Evolutionary conservation across 2,888 invertebrate genomes (phyloP), one percentile per base, ranked within the genome.

Genomic region (Ichneumoninae sp.): DNA sequence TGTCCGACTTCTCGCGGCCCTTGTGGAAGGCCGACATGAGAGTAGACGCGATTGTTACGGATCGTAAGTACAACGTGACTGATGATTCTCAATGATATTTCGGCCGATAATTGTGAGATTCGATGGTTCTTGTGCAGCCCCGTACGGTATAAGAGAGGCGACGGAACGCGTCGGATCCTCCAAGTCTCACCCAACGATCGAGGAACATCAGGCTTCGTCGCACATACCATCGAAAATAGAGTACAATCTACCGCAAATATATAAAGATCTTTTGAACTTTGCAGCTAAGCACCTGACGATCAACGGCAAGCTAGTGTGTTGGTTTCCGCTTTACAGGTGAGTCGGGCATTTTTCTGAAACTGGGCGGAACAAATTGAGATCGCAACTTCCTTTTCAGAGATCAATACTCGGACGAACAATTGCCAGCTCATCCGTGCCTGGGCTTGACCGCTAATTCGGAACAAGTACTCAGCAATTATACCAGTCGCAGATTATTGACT

Each of bases 121-220:
- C 5, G 52, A 33, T 72, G 47, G 40, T 60, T 78, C 71, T 19
- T 81, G 50, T 94, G 1, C 91, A 99, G 99, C 99, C 30, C 99
- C 99, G 0, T 99, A 99, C 94, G 99, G 99, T 44, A 98, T 99
- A 36, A 95, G 99, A 85, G 99, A 99, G 94, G 96, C 98, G 0
- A 97, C 98, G 0, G 97, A 97, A 94, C 97, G 96, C 92, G 96
- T 98, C 65, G 98, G 98, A 40, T 91, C 92, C 6, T 91, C 89
- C 54, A 95, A 95, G 87, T 94, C 95, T 57, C 95, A 95, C 90
- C 96, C 95, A 88, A 94, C 94, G 1, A 95, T 97, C 13, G 95
- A 95, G 6, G 96, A 96, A 36, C 95, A 96, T 85, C 96, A 96
- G 91, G 92, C 95, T 52, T 94, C 95, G 10, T 95, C 95, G 52